Conservation (phyloP, 2,113 vertebrate genomes). For the Etheostoma spectabile region DNA sequence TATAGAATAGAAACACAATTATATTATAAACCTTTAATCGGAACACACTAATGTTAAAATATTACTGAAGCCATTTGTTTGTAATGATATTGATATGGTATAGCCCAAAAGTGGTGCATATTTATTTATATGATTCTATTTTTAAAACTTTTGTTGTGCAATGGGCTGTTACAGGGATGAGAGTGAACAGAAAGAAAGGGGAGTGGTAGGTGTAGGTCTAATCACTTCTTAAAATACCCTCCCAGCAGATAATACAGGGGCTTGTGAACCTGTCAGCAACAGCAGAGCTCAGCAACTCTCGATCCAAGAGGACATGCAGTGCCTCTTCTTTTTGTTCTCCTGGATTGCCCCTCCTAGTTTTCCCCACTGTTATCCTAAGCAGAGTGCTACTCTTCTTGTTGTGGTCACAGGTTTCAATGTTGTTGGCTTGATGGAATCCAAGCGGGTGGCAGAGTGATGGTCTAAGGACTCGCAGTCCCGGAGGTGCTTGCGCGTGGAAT, state of each 20-base stretch:
- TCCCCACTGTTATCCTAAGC: constrained; percentile 3
- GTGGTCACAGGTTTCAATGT: constrained; percentile 52
- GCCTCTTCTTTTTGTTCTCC: constrained; percentile 49
- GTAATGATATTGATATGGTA: not conserved
- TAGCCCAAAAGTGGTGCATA: not conserved
- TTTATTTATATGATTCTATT: constrained; percentile 31
- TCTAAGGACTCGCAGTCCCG: constrained; percentile 63
- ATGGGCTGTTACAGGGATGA: constrained; percentile 34
- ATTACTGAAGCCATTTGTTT: not conserved
- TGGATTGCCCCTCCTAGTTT: constrained; percentile 24
- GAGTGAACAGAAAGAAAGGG: constrained; percentile 52
- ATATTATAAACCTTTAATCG: not conserved
- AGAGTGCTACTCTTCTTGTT: constrained; percentile 17
- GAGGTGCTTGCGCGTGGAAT: constrained; percentile 86
- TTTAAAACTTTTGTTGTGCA: constrained; percentile 22
- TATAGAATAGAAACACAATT: not conserved
- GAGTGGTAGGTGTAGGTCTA: constrained; percentile 64
- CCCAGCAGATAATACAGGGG: constrained; percentile 63
- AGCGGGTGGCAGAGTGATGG: constrained; percentile 72
- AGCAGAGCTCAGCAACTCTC: constrained; percentile 40
- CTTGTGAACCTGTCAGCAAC: constrained; percentile 64
- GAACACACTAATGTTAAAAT: not conserved
- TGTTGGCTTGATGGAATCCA: constrained; percentile 61
- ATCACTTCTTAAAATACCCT: constrained; percentile 79
- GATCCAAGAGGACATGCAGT: constrained; percentile 44